Percentiles rank a stretch among this genome's conserved stretches.
Evolutionary conservation across 2,888 invertebrate genomes (phyloP).

Genomic region (Netelia fuscicornis): DNA sequence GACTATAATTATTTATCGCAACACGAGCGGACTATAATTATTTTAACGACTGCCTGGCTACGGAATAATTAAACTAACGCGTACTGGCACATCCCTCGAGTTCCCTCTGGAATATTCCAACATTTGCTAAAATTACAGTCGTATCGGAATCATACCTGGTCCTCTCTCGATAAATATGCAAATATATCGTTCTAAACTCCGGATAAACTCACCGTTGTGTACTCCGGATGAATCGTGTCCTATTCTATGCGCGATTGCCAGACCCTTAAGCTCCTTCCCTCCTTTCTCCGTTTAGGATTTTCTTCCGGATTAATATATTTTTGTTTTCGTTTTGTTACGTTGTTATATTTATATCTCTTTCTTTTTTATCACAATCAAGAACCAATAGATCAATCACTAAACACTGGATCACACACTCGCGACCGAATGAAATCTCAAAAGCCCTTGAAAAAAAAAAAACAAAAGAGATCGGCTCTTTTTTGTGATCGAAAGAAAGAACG

Average conservation of each 20-base stretch:
- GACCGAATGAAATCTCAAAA: not conserved
- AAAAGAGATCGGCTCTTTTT: not conserved
- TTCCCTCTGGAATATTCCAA: not conserved
- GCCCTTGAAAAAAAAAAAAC: not conserved
- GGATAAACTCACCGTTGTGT: conserved; percentile 36
- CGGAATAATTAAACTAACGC: conserved; percentile 42
- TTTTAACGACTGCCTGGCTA: conserved; percentile 55
- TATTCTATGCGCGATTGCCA: conserved; percentile 48
- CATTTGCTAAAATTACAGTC: not conserved
- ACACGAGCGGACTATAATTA: conserved; percentile 27
- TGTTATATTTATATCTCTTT: not conserved
- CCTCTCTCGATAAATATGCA: not conserved
- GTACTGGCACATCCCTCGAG: not conserved
- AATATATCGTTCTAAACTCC: not conserved
- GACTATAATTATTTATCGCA: conserved; percentile 47
- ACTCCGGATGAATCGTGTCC: conserved; percentile 45
- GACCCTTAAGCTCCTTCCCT: conserved; percentile 13
- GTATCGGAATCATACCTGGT: not conserved
- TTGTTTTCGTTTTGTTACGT: not conserved
- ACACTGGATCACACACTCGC: not conserved
- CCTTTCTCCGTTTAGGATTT: not conserved
- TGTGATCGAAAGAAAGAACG: not conserved
- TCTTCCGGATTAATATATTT: too few species aligned
- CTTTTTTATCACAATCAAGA: conserved; percentile 32
- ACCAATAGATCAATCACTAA: conserved; percentile 17